Evolutionary conservation across 2,888 invertebrate genomes (phyloP).

Genomic region (Apamea epomidion): DNA sequence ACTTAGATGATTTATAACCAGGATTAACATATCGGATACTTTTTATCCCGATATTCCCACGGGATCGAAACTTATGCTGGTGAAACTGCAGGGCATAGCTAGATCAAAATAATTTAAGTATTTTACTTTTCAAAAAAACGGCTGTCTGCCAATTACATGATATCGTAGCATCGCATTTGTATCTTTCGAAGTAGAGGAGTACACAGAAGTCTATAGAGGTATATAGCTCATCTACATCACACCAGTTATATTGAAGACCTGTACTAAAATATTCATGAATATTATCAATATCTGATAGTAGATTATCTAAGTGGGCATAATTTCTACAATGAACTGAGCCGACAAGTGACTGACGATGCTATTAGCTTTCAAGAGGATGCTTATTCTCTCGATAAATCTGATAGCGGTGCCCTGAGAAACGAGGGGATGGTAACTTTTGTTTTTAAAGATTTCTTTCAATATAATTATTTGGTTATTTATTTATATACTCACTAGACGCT

Average conservation of each 20-base stretch:
- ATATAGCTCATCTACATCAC: background rate
- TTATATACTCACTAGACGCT: no score
- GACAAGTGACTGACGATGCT: background rate
- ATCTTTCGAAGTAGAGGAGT: background rate
- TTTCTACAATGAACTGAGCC: background rate
- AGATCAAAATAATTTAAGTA: no score
- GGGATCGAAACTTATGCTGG: no score
- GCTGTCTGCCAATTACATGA: background rate
- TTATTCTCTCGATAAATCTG: slow-evolving; percentile 1
- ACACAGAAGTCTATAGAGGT: background rate
- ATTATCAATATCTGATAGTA: background rate
- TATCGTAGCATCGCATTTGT: background rate
- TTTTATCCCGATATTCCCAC: no score
- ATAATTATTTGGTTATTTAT: no score
- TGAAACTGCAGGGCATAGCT: no score
- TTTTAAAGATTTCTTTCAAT: background rate
- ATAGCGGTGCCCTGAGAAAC: background rate
- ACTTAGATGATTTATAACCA: no score
- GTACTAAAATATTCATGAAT: background rate
- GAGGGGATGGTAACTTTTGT: background rate
- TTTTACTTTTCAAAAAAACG: no score
- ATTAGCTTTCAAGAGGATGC: background rate
- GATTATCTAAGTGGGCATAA: background rate
- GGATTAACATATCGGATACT: no score
- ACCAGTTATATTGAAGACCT: background rate